A percentile compares a stretch with the other conserved stretches of the same genome.
Evolutionary conservation across 1,140 invertebrate genomes (phyloP).

Genomic region (Leptinotarsa lineolata): DNA sequence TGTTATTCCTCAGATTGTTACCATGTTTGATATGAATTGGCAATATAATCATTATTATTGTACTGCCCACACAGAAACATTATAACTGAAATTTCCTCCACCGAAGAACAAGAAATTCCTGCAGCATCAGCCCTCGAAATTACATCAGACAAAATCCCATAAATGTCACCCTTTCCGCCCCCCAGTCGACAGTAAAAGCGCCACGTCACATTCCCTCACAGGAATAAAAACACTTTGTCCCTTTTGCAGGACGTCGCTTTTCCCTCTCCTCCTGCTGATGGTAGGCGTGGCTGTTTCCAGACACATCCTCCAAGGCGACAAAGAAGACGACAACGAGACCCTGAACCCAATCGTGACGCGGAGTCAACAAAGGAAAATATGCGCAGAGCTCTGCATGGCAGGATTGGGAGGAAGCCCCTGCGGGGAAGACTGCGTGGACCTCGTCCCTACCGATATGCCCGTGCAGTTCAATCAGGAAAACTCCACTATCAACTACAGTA

Average conservation of each 20-base stretch:
- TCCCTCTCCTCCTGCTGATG: conserved; percentile 45
- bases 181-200: not conserved
- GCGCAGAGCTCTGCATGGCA: conserved; percentile 53
- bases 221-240: conserved; percentile 15
- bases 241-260: conserved; percentile 45
- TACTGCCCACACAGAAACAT: no score
- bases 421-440: conserved; percentile 51
- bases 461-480: conserved; percentile 33
- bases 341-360: conserved; percentile 49
- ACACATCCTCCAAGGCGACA: conserved; percentile 30
- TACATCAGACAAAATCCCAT: conserved; percentile 10
- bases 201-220: not conserved
- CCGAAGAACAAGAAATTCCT: conserved; percentile 7
- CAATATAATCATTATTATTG: no score
- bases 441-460: conserved; percentile 45
- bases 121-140: not conserved
- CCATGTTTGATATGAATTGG: no score
- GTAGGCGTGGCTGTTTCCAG: conserved; percentile 38
- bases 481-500: conserved; percentile 22
- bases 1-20: no score
- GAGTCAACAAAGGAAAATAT: conserved; percentile 50
- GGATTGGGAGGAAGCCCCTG: conserved; percentile 56
- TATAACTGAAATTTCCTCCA: not conserved
- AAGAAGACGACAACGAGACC: conserved; percentile 27
- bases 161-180: conserved; percentile 14